Conservation (phyloP, 1,140 invertebrate genomes). For the Matsumurasca onukii region DNA sequence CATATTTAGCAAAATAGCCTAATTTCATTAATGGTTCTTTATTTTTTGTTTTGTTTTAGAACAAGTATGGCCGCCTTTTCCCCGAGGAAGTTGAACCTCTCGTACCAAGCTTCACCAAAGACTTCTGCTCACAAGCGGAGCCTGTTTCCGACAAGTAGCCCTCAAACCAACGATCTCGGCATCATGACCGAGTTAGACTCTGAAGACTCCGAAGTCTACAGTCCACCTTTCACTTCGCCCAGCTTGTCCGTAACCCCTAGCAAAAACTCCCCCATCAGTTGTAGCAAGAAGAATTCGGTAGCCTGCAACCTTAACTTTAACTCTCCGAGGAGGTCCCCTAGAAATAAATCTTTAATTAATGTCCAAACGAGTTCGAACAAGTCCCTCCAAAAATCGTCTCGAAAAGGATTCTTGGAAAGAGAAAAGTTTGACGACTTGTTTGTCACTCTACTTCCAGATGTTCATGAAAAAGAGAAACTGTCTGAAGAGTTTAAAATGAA, state of each 20-base stretch:
- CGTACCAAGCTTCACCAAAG: not conserved
- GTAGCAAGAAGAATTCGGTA: not conserved
- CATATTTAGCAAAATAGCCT: too few species aligned
- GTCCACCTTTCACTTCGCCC: conserved; percentile 8
- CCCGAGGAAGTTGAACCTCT: not conserved
- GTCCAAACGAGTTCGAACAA: not conserved
- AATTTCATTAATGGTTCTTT: not conserved
- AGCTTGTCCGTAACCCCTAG: not conserved
- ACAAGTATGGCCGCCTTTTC: conserved; percentile 7
- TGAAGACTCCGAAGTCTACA: conserved; percentile 8
- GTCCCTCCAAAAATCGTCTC: not conserved
- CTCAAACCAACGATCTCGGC: conserved; percentile 8
- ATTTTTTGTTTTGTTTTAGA: not conserved
- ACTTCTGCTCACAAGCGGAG: conserved; percentile 6
- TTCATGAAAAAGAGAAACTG: not conserved
- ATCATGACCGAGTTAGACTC: conserved; percentile 1
- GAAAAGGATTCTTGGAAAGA: conserved; percentile 3
- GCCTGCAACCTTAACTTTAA: not conserved
- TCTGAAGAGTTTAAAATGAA: not conserved
- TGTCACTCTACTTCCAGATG: not conserved
- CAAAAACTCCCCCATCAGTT: not conserved
- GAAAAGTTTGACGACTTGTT: not conserved
- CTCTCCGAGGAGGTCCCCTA: not conserved
- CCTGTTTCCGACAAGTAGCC: conserved; percentile 15
- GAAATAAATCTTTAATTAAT: not conserved